Base-by-base conservation (phyloP, 2,797 vertebrate genomes). In the Neosilurus mollespiculum region DNA sequence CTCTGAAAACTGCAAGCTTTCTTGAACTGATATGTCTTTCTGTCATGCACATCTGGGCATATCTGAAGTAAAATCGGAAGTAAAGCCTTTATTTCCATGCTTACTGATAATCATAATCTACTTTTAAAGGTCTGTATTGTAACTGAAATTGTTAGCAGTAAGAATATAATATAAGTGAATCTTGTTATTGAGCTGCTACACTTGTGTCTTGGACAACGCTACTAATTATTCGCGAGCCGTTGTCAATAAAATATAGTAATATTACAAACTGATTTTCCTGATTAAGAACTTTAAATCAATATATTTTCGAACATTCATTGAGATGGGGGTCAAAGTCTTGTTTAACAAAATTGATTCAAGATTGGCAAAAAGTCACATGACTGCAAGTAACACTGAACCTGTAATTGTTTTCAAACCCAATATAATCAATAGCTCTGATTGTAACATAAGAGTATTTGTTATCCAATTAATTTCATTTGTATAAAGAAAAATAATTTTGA, bases 211-310 rank as follows among this genome's bases (percentile, higher is more conserved):
- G 69, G 51, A 53, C 69, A 53, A 72, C 51, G n/a, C n/a, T 8
- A 10, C 9, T 66, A 70, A 70, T 14, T 9, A 70, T 49, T n/a
- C 37, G 20, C 30, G 20, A 3, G 16, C 66, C 37, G 34, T 4
- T 69, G 18, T 69, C 34, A 70, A 70, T 7, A 70, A 22, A 70
- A 43, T 43, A 12, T 43, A 18, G 30, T 30, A 30, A 30, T 30
- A 49, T 5, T 12, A 51, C 2, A 30, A 73, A 10, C 18, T 2
- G 53, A 73, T 56, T 56, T 56, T 54, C 53, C 24, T 73, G 53
- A 73, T 73, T 73, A 54, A 73, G 54, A 73, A 30, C 15, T 5
- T 72, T 53, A 15, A n/a, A n/a, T 70, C 37, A 70, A 51, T 51
- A 70, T 51, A n/a, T 70, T 49, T 22, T 70, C 6, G 14, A 20